Conservation (phyloP, 1,140 invertebrate species). For the Bombus soroeensis region DNA sequence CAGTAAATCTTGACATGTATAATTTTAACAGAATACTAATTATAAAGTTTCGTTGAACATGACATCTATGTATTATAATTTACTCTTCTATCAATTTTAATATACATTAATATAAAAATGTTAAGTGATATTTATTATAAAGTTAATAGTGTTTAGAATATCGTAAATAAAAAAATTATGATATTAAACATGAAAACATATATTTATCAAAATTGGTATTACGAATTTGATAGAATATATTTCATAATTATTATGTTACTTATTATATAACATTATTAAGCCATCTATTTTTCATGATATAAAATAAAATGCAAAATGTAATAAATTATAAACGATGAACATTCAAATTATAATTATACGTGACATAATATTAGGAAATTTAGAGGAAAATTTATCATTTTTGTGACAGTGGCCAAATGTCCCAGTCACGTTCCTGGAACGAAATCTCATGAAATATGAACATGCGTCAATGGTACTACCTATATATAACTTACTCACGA, state of each 20-base stretch:
- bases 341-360: background rate
- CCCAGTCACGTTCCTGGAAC: constrained; percentile 2
- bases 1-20: background rate
- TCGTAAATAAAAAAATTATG: background rate
- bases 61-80: background rate
- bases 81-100: background rate
- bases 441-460: constrained; percentile 27
- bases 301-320: background rate
- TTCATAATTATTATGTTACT: background rate
- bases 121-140: background rate
- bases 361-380: background rate
- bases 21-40: background rate
- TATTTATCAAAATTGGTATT: background rate
- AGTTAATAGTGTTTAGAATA: background rate
- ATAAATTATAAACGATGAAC: background rate
- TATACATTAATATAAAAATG: background rate
- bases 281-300: background rate
- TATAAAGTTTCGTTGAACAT: background rate
- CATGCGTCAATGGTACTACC: background rate
- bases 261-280: background rate
- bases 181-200: background rate
- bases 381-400: constrained; percentile 14
- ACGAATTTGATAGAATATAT: background rate
- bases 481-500: background rate
- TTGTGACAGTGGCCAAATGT: background rate